These are phyloP conservation scores for Saccopteryx leptura DNA, from an alignment of 2,113 vertebrate genomes.

Conservation along the genomic window DNA sequence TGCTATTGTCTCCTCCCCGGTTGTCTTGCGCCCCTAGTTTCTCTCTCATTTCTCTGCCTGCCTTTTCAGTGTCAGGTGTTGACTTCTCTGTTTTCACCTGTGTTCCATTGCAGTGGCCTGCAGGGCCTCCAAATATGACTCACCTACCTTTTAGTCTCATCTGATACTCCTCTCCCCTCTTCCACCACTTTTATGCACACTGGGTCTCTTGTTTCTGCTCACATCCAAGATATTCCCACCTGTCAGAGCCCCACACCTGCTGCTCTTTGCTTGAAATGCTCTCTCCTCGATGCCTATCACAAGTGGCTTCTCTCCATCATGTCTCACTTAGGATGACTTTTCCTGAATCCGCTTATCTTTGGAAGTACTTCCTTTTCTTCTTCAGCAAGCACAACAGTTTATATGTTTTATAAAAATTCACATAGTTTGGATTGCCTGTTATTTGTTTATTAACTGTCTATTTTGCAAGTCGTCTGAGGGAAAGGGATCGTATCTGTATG, in stretches of 20 bases:
- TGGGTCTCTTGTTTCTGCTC: background rate
- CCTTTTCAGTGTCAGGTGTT: background rate
- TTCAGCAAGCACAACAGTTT: background rate
- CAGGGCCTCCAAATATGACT: background rate
- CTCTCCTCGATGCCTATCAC: rapidly evolving
- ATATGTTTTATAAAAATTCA: background rate
- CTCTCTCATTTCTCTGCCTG: background rate
- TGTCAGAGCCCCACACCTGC: background rate
- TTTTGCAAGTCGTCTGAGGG: background rate
- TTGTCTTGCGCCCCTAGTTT: rapidly evolving
- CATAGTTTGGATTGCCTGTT: background rate
- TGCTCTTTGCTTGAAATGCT: background rate
- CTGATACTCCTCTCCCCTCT: background rate
- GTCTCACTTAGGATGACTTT: background rate
- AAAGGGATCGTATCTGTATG: background rate
- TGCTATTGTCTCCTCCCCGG: background rate
- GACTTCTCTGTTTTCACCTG: background rate
- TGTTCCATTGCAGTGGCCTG: rapidly evolving
- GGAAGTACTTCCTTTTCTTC: background rate
- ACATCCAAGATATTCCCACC: background rate
- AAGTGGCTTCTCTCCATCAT: background rate
- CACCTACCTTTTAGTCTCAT: background rate
- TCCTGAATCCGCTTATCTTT: background rate
- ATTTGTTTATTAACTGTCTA: background rate
- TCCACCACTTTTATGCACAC: background rate